phyloP scores from a whole-genome alignment of 2,113 vertebrate genomes.

The Indicator maculatus region DNA sequence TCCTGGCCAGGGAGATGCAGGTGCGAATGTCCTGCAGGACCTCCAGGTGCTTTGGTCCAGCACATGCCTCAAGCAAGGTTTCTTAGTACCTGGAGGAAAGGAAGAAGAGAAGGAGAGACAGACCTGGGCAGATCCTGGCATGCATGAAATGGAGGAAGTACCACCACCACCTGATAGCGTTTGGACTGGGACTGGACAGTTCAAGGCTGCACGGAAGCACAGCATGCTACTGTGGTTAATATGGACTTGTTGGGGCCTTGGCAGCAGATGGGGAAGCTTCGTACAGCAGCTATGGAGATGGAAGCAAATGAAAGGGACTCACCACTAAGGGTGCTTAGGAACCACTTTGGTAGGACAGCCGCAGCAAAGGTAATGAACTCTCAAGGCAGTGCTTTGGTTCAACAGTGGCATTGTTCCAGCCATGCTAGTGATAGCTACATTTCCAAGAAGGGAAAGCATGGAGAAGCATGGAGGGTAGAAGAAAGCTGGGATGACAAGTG shows the following conservation, averaged over 20 bases:
- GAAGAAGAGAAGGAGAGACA: not conserved
- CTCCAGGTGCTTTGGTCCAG: not conserved
- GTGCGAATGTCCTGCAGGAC: accelerated
- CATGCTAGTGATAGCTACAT: not conserved
- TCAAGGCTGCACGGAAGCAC: not conserved
- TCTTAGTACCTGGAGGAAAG: not conserved
- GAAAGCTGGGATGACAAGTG: not conserved
- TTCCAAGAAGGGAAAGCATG: not conserved
- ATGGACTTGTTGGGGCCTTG: not conserved
- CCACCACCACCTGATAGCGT: not conserved
- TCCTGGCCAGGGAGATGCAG: accelerated
- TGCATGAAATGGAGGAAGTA: accelerated
- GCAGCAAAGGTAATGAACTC: not conserved
- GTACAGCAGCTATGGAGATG: not conserved
- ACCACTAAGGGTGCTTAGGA: not conserved
- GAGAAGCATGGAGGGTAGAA: not conserved
- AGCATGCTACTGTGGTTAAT: too few relatives aligned
- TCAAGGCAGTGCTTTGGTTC: not conserved
- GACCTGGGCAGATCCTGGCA: not conserved
- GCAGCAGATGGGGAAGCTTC: too few relatives aligned
- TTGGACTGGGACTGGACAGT: not conserved
- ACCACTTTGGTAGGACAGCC: not conserved
- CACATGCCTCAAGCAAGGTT: not conserved
- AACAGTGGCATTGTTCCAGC: not conserved
- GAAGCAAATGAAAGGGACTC: not conserved